Percentiles rank a stretch among this genome's conserved stretches.
phyloP scores from a whole-genome alignment of 2,888 invertebrate species.

The Archips crataeganus region DNA sequence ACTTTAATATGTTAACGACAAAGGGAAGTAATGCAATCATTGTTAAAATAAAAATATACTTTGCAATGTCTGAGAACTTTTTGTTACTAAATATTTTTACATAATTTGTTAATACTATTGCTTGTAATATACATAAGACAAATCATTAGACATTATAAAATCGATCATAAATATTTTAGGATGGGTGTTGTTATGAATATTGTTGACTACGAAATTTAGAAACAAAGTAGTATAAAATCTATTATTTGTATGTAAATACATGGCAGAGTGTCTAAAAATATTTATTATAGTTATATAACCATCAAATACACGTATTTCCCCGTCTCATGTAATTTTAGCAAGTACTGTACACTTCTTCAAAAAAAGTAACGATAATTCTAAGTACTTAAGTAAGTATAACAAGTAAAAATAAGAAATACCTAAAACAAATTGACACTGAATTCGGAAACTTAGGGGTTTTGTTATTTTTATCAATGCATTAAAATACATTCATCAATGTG shows the following conservation, averaged over 20 bases:
- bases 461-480: no score
- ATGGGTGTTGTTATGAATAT: conserved; percentile 7
- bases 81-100: neutral
- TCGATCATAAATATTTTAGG: conserved; percentile 4
- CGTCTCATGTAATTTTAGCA: neutral
- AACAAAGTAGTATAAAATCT: neutral
- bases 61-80: neutral
- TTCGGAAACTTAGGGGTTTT: no score
- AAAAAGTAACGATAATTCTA: neutral
- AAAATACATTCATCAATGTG: no score
- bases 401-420: neutral
- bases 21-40: conserved; percentile 76
- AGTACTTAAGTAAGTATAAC: neutral
- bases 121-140: neutral
- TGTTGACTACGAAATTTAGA: conserved; percentile 13
- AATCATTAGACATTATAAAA: conserved; percentile 14
- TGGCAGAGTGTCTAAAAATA: conserved; percentile 3
- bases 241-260: conserved; percentile 14
- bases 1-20: conserved; percentile 60
- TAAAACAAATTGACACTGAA: no score
- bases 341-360: neutral
- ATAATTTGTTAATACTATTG: neutral
- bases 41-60: conserved; percentile 31
- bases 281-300: neutral
- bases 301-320: conserved; percentile 8